Evolutionary conservation across 2,888 invertebrate genomes (phyloP), one percentile per base, ranked within the genome.

Genomic region (Sycophila texana): DNA sequence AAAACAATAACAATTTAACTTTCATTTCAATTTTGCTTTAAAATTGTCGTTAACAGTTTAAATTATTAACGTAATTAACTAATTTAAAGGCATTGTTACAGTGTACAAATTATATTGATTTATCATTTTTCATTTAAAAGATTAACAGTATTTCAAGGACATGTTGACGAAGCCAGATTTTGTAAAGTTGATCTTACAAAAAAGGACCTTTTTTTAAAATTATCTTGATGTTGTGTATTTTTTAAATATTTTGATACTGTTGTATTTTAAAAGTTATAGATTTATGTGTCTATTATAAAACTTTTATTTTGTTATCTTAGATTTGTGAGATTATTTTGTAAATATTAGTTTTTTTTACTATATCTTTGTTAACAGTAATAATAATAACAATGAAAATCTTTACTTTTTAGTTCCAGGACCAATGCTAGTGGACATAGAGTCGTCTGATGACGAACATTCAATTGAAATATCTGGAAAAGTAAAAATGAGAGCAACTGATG

Each of bases 401-500:
- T 58, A 63, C 57, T 77, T 72, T 76, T 74, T 81, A 76, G 82
- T 86, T 87, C 80, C 83, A 90, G 90, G 90, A 86, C 88, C 90
- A 86, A 88, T 90, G 85, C 91, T 92, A 85, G 93, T 94, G 87
- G 95, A 95, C 85, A 94, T 94, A 86, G 94, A 94, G 86, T 94
- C 94, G 78, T 96, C 96, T 71, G 96, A 96, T 87, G 96, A 96
- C 89, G 96, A 96, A 90, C 96, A 96, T 76, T 91, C 96, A 79
- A 95, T 95, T 83, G 94, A 94, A 86, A 91, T 93, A 71, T 92
- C 92, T 18, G 94, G 84, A 93, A 95, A 91, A 93, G 95, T 90
- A 91, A 95, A 84, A 91, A 91, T 88, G 85, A 88, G 87, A 84
- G 85, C 86, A 81, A 83, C 86, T 57, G 90, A 90, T 80, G 90